These are phyloP conservation scores for Coracopsis vasa DNA, from an alignment of 2,113 vertebrate genomes.

Conservation along the genomic window DNA sequence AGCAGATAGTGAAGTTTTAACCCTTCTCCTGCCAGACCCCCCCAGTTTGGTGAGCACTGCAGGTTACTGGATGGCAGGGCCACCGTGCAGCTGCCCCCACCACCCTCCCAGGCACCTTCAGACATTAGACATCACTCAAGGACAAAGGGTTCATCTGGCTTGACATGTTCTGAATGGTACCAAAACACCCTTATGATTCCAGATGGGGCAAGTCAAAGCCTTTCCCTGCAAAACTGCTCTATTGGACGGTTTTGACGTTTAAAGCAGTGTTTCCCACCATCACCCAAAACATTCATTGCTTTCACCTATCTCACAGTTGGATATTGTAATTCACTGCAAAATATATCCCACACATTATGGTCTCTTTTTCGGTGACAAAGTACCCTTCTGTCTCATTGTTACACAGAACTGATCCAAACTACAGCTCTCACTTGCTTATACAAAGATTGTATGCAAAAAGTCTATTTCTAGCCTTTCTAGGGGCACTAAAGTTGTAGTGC, in stretches of 20 bases:
- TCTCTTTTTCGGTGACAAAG: not conserved
- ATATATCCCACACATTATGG: not conserved
- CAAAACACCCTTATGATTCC: not conserved
- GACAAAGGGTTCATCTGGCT: not conserved
- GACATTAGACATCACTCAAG: not conserved
- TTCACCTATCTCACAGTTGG: not conserved
- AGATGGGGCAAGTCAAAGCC: not conserved
- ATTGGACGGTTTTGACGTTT: not conserved
- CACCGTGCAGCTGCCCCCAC: fast-evolving
- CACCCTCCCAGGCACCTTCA: fast-evolving
- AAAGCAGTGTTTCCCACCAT: not conserved
- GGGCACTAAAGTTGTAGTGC: not conserved
- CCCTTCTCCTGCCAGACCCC: not conserved
- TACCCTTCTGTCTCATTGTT: not conserved
- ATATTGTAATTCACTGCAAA: not conserved
- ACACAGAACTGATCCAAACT: not conserved
- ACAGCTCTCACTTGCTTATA: not conserved
- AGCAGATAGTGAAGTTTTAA: not conserved
- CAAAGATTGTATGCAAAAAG: not conserved
- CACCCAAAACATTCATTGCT: not conserved
- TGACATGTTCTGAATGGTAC: not conserved
- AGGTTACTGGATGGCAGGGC: fast-evolving
- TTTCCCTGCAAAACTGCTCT: not conserved
- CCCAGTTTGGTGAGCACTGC: fast-evolving
- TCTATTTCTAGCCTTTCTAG: not conserved